Conservation (phyloP, 2,113 vertebrate genomes). For the Helogale parvula region DNA sequence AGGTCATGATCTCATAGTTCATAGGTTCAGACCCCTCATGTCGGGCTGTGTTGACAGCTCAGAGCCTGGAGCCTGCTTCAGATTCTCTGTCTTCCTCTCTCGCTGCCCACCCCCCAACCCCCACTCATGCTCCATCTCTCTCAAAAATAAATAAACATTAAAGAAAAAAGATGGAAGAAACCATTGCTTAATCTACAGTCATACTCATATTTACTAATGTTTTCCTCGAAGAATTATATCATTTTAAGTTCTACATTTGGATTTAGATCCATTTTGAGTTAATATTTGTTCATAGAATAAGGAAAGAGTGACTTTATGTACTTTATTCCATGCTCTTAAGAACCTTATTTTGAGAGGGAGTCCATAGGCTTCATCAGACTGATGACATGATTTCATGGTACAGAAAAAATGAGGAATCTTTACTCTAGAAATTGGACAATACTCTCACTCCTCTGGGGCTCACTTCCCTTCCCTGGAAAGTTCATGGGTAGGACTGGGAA, state of each 20-base stretch:
- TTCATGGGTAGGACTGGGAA: neutral
- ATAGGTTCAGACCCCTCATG: too few species aligned
- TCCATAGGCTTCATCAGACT: neutral
- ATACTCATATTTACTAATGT: neutral
- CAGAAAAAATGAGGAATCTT: neutral
- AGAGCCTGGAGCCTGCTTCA: too few species aligned
- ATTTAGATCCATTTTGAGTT: constrained; percentile 9
- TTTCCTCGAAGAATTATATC: constrained; percentile 32
- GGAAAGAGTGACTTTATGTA: neutral
- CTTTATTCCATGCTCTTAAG: constrained; percentile 16
- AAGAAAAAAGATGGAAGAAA: constrained; percentile 7
- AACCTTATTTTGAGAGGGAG: constrained; percentile 24
- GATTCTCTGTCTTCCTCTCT: too few species aligned
- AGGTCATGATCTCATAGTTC: too few species aligned
- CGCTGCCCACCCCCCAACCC: too few species aligned
- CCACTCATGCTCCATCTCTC: too few species aligned
- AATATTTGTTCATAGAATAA: constrained; percentile 1
- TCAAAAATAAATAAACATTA: too few species aligned
- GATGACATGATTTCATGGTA: neutral
- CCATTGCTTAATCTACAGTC: neutral
- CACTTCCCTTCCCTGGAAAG: neutral
- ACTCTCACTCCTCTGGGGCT: neutral
- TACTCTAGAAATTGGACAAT: neutral
- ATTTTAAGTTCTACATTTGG: neutral
- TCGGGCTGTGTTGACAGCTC: too few species aligned